Evolutionary conservation across 2,797 vertebrate species (phyloP).

Genomic region (Carduelis carduelis): DNA sequence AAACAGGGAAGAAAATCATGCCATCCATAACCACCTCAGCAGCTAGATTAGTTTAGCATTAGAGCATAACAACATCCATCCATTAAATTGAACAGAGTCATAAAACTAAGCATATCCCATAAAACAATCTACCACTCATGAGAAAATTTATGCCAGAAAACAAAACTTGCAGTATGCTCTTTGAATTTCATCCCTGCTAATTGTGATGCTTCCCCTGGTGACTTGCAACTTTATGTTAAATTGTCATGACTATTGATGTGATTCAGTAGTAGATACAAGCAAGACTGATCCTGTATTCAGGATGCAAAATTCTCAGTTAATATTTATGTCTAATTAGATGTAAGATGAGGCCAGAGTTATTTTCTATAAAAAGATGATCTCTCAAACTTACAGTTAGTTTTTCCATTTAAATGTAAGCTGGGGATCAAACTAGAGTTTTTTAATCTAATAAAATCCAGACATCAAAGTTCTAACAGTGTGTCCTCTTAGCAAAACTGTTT

Average conservation of each 20-base stretch:
- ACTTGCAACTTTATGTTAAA: not conserved
- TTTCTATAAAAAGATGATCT: not conserved
- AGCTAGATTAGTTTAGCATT: not conserved
- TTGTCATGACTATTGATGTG: not conserved
- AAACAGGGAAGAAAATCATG: not conserved
- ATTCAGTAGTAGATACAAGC: not conserved
- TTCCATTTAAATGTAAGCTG: not conserved
- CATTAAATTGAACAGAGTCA: not conserved
- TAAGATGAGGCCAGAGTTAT: not conserved
- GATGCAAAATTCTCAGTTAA: not conserved
- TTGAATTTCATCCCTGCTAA: constrained; percentile 28
- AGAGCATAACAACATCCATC: not conserved
- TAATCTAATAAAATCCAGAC: not conserved
- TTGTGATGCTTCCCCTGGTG: not conserved
- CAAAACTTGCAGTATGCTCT: not conserved
- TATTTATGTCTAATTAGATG: constrained; percentile 31
- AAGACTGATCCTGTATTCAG: constrained; percentile 16
- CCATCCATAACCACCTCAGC: constrained; percentile 6
- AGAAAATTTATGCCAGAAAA: not conserved
- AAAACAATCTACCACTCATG: not conserved
- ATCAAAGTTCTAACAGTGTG: rapidly evolving
- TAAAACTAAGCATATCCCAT: not conserved
- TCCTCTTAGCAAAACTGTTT: not conserved
- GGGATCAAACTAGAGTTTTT: not conserved
- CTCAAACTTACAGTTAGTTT: not conserved